phyloP scores from a whole-genome alignment of 2,888 invertebrate genomes.

The Allacma fusca region DNA sequence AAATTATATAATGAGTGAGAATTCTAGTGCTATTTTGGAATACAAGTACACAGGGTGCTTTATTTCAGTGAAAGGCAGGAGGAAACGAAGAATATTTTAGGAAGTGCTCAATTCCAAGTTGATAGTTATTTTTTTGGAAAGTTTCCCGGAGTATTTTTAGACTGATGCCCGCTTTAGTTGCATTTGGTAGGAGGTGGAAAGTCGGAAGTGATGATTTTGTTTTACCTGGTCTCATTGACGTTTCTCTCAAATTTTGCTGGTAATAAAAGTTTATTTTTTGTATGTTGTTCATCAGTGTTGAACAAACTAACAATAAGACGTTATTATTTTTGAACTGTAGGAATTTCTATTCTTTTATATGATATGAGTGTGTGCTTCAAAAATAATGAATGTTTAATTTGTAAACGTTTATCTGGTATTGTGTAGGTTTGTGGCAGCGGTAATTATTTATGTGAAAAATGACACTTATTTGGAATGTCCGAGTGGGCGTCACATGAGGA shows the following conservation, averaged over 20 bases:
- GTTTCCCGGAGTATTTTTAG: not conserved
- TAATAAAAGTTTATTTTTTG: not conserved
- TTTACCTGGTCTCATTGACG: slow-evolving; percentile 66
- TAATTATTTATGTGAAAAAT: slow-evolving; percentile 49
- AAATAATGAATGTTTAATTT: too few species aligned
- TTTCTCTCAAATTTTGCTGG: slow-evolving; percentile 43
- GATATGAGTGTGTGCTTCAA: too few species aligned
- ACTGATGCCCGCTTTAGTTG: slow-evolving; percentile 67
- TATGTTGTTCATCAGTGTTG: too few species aligned
- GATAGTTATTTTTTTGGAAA: not conserved
- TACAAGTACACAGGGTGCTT: not conserved
- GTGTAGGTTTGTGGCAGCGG: slow-evolving; percentile 49
- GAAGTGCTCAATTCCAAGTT: not conserved
- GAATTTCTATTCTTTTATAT: too few species aligned
- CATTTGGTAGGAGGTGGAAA: slow-evolving; percentile 67
- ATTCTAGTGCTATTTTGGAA: not conserved
- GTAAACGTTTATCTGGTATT: not conserved
- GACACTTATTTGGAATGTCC: slow-evolving; percentile 68
- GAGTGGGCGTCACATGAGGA: slow-evolving; percentile 76
- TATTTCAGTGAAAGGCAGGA: not conserved
- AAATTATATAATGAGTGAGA: slow-evolving; percentile 5
- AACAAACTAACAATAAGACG: too few species aligned
- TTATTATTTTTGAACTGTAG: too few species aligned
- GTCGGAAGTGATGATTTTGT: slow-evolving; percentile 69
- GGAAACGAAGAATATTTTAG: not conserved